Evolutionary conservation across 2,113 vertebrate species (phyloP), one percentile per base, ranked within the genome.

Genomic region (Tetrax tetrax): DNA sequence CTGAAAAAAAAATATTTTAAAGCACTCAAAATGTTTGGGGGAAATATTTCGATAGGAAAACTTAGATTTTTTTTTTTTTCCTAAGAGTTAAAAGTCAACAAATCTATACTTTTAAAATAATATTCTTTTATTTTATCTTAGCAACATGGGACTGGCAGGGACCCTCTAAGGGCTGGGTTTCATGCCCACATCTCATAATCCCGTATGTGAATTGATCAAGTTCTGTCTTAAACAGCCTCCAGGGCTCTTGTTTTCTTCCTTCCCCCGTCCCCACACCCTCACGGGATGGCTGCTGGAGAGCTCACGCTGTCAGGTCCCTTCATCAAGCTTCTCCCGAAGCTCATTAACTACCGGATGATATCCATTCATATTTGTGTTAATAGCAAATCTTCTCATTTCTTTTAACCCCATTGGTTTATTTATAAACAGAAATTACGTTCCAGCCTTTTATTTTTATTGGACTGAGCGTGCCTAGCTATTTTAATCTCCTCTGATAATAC

Each of bases 251-350:
- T 56, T 56, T 82, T 14, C 48, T 60, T 90, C 43, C 20, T 41
- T 59, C 12, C 23, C 20, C 41, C 2, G 1, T 60, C 48, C 43
- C 33, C 0, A 1, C 15, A 8, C 13, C 43, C 53, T 70, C 11
- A 0, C 1, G 51, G 41, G 72, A 21, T 0, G 1, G 35, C 25
- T 29, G 19, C 35, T 29, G 61, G 24, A 28, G 33, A 85, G 31
- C 17, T 78, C 8, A 0, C 9, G 0, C 21, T 63, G n/a, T 60
- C 51, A 51, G 35, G 28, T 15, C 20, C 35, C 71, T 83, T 80
- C 75, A 20, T 61, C 50, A 50, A 41, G 13, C 75, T 76, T 69
- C n/a, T 91, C 82, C 27, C 6, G 14, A 83, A 83, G n/a, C 35
- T 80, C 37, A 28, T 41, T 87, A 76, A 45, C 24, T 53, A 8